Evolutionary conservation across 2,888 invertebrate species (phyloP).

Genomic region (Augiades crinisus): DNA sequence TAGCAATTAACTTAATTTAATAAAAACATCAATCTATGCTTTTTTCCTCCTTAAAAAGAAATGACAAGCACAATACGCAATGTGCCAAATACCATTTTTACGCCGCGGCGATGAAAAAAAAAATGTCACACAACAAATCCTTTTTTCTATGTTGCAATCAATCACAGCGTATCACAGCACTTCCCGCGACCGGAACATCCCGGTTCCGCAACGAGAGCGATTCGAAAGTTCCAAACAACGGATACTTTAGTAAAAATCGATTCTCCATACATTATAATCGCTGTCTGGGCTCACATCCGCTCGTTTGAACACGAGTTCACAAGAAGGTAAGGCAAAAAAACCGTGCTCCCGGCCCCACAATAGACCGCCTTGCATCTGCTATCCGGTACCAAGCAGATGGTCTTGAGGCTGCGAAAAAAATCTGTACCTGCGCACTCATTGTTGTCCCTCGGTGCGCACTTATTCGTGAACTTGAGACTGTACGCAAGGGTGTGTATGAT

Average conservation of each 20-base stretch:
- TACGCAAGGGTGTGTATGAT: conserved; percentile 40
- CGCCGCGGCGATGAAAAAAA: too few relatives aligned
- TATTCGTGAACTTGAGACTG: conserved; percentile 56
- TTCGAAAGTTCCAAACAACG: conserved; percentile 45
- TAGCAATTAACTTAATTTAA: too few relatives aligned
- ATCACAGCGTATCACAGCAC: background rate
- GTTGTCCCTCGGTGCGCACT: conserved; percentile 42
- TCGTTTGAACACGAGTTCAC: conserved; percentile 29
- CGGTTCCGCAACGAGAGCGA: conserved; percentile 33
- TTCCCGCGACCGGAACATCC: conserved; percentile 31
- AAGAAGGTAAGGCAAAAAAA: conserved; percentile 42
- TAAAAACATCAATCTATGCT: too few relatives aligned
- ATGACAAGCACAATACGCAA: too few relatives aligned
- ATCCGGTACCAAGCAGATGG: conserved; percentile 65
- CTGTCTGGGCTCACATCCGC: conserved; percentile 36
- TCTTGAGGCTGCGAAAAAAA: conserved; percentile 51
- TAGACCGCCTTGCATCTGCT: conserved; percentile 65
- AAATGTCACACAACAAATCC: too few relatives aligned
- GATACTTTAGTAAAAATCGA: conserved; percentile 61
- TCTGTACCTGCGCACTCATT: conserved; percentile 60
- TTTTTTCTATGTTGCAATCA: background rate
- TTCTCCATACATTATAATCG: conserved; percentile 40
- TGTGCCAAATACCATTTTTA: too few relatives aligned
- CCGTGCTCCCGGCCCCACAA: conserved; percentile 46
- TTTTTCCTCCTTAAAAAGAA: too few relatives aligned